Evolutionary conservation across 92 coral and sea anemone genomes (phyloP), one percentile per base, ranked within the genome.

Genomic region (Paramuricea clavata): DNA sequence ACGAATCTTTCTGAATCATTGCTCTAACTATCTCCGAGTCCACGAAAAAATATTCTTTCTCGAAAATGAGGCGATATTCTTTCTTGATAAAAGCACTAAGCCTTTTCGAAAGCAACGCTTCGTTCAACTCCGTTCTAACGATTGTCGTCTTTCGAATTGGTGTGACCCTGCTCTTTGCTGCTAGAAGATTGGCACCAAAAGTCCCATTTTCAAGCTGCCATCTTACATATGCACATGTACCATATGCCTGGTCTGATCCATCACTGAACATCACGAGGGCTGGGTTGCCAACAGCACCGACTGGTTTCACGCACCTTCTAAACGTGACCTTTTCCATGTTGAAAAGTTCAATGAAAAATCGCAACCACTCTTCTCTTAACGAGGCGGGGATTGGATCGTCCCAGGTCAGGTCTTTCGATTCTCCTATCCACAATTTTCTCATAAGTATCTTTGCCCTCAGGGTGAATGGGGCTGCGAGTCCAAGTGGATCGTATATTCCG

Each of bases 11-110:
- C 32, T 83, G 87, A 17, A 89, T 72, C 93, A 92, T 89, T 5
- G 87, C 85, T 25, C 87, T 64, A 5, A 92, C 93, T 28, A 89
- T 89, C 69, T 92, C 65, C 13, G 93, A 89, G 78, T 92, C 91
- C 21, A 85, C 89, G 31, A 89, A 49, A 69, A 86, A 88, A 49
- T 49, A 89, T 19, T 17, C 33, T 34, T 77, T 84, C 1, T 49
- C 42, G 49, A 91, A 91, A 1, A n/a, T 33, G 16, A 57, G 88
- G 59, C 95, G 81, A 69, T 81, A 67, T 42, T 87, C 89, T 23
- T 83, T 87, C 52, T 70, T 72, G 21, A 90, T 59, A 43, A 83
- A 77, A 5, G 43, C 36, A 15, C 73, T 86, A 21, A 89, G 60
- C 15, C 82, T 33, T 42, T 75, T 86, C 25, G 39, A 69, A n/a